Conservation (phyloP, 2,113 vertebrate species). For the Phycodurus eques region DNA sequence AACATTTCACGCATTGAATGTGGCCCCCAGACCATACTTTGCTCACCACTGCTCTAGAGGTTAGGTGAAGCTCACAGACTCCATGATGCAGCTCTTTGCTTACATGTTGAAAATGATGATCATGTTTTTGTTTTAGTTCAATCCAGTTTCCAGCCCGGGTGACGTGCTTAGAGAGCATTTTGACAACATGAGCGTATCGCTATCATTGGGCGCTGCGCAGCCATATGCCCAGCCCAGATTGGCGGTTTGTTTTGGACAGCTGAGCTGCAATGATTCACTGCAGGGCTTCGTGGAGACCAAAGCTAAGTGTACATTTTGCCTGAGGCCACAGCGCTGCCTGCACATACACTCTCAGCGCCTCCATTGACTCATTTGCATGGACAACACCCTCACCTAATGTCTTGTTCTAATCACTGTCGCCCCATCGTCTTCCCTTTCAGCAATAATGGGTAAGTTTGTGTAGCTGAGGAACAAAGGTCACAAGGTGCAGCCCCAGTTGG, state of each 20-base stretch:
- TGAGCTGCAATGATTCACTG: slow-evolving; percentile 9
- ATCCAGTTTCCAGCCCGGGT: background rate
- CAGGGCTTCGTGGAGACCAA: slow-evolving; percentile 1
- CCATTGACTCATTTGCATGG: slow-evolving; percentile 3
- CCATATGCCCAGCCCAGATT: slow-evolving; percentile 13
- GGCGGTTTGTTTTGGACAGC: slow-evolving; percentile 9
- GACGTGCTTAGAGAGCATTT: slow-evolving; percentile 2
- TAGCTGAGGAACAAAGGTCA: background rate
- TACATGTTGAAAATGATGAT: background rate
- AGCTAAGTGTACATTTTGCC: slow-evolving; percentile 12
- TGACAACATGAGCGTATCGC: background rate
- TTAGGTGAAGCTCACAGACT: background rate
- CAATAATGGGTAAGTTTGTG: background rate
- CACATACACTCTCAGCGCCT: background rate
- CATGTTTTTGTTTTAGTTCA: background rate
- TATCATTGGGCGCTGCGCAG: background rate
- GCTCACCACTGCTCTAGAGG: background rate
- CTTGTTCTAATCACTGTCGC: background rate
- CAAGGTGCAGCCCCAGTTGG: background rate
- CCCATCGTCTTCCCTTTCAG: background rate
- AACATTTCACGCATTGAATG: background rate
- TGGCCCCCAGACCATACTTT: background rate
- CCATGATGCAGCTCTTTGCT: background rate
- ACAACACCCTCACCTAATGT: slow-evolving; percentile 1
- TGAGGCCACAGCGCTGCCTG: slow-evolving; percentile 4